Base-by-base conservation (phyloP, 2,113 vertebrate species). In the Xiphophorus couchianus region DNA sequence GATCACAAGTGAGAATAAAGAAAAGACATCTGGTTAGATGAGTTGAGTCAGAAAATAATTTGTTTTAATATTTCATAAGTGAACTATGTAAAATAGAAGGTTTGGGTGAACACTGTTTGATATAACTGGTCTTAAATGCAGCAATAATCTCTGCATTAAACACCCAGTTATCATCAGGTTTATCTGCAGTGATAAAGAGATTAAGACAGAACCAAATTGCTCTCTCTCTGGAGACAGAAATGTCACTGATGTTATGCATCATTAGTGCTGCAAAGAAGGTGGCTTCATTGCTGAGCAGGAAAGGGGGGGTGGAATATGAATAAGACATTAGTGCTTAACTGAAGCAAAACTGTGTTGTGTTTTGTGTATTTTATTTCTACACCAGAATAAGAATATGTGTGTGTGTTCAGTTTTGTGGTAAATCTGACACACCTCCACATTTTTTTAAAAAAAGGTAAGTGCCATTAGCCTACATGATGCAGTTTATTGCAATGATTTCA, bases 191-290 rank as follows among this genome's bases (percentile, higher is more conserved):
- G 78, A 87, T 76, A 44, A 69, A 78, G 76, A 82, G 69, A 78
- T 76, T 60, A 86, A 77, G 74, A 74, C 42, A 42, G 33, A 78
- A 63, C 29, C 17, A 58, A 51, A 63, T 68, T 54, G 67, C 67
- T 71, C 28, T 76, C 28, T 76, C 48, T 64, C 48, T 35, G 71
- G 71, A 78, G 69, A 54, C 44, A 85, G 73, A 78, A 82, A 80
- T 72, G 79, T 77, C 76, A 77, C 29, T 75, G 67, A 73, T 73
- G 65, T 71, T 82, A 63, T 77, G 69, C 78, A 77, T 81, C 80
- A 85, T 78, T 69, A 81, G 69, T 69, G 62, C 69, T 79, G 69
- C 70, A 80, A 70, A 77, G 67, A 74, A 37, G 22, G 12, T 60
- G 44, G 54, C 62, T 69, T 73, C 9, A 69, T 71, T 63, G 70